Base-by-base conservation (phyloP, 2,113 vertebrate species). In the Sceloporus tristichus region DNA sequence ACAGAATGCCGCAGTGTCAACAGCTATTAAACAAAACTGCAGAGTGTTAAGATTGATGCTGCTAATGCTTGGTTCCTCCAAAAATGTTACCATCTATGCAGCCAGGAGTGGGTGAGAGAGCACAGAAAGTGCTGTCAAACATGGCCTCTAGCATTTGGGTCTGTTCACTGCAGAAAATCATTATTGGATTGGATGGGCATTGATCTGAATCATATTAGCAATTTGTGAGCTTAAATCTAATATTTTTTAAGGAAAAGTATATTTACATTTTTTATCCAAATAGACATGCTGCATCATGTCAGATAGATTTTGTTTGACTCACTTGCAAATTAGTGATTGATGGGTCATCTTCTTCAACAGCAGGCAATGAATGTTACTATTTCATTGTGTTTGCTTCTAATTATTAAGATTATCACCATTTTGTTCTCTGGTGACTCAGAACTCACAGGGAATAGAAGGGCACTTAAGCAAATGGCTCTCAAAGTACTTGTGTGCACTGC, bases 1-100 rank as follows among this genome's bases (percentile, higher is more conserved):
- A 78, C 77, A 66, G 59, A 85, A 85, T 59, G 65, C 48, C 42
- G 18, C 84, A 85, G 19, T 85, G 74, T 85, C 75, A 78, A 78
- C 74, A 85, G 74, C 1, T 78, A 85, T 85, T 85, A 85, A 85
- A 48, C 40, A 66, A 48, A 74, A 42, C 38, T 4, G 59, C 74
- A 66, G 25, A 77, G 38, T 21, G 25, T 42, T 11, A 19, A 65
- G 65, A 82, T 40, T 82, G 38, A 66, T 68, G 65, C 75, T n/a
- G 11, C 56, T 42, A 76, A 76, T 62, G 23, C 25, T 76, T 23
- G 27, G 38, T 85, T 62, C 71, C 74, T 48, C 48, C 53, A 85
- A 66, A 85, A 66, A 78, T 7, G 25, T 38, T 59, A 76, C 21
- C 48, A 29, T 38, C 34, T 6, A 62, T 62, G 71, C 40, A 54